Percentiles rank a stretch among this genome's conserved stretches.
Conservation (phyloP, 2,113 vertebrate genomes). For the Ciconia boyciana region DNA sequence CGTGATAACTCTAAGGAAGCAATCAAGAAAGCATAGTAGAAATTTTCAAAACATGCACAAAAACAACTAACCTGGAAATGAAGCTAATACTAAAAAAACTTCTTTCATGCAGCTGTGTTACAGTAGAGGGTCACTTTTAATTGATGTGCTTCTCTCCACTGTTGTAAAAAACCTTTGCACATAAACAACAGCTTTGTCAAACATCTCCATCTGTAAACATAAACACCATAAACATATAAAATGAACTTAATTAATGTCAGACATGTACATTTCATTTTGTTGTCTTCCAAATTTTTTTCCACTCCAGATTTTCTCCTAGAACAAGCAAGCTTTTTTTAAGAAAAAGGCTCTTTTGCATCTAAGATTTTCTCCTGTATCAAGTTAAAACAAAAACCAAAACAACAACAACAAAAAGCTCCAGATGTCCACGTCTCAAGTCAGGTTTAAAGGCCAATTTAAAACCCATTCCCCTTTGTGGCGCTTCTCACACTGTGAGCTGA, state of each 20-base stretch:
- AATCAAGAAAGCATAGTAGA: neutral
- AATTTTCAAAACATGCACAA: neutral
- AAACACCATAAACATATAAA: neutral
- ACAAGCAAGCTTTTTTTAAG: neutral
- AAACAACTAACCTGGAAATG: neutral
- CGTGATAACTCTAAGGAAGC: neutral
- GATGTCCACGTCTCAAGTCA: neutral
- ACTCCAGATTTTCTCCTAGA: neutral
- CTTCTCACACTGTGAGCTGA: neutral
- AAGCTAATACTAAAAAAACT: neutral
- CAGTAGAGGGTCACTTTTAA: neutral
- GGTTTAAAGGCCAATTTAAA: neutral
- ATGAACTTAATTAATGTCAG: neutral
- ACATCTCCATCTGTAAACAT: neutral
- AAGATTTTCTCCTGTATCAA: neutral
- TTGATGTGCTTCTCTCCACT: neutral
- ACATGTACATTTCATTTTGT: neutral
- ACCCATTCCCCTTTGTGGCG: neutral
- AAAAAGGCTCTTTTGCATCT: neutral
- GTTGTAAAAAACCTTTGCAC: neutral
- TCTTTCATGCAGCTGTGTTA: neutral
- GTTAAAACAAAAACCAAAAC: neutral
- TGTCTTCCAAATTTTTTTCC: neutral
- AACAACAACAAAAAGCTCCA: neutral
- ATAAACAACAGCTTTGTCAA: neutral